Percentiles rank a stretch among this genome's conserved stretches.
Conservation (phyloP, 2,113 vertebrate genomes). For the Pelmatolapia mariae region DNA sequence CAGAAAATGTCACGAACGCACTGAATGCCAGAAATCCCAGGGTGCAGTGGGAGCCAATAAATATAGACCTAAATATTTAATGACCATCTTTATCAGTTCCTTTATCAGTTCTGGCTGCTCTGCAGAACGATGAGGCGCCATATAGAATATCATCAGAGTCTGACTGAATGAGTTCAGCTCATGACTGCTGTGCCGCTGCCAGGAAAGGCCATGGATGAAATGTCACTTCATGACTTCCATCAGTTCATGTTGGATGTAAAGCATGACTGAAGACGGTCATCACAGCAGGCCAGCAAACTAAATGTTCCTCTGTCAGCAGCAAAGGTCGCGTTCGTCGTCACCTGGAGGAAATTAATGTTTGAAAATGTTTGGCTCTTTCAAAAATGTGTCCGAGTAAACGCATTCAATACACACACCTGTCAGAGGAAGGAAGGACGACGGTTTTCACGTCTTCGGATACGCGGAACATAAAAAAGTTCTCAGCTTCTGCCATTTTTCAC, state of each 20-base stretch:
- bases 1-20: not conserved
- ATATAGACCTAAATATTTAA: not conserved
- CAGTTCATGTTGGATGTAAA: not conserved
- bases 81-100: not conserved
- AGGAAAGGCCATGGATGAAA: not conserved
- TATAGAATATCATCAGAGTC: not conserved
- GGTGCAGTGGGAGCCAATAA: not conserved
- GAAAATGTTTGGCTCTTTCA: not conserved
- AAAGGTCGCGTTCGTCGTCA: constrained; percentile 10
- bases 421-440: not conserved
- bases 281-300: not conserved
- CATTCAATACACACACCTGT: not conserved
- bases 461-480: not conserved
- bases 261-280: not conserved
- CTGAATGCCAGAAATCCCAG: not conserved
- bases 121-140: not conserved
- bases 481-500: not conserved
- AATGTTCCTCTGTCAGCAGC: not conserved
- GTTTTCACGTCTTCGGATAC: not conserved
- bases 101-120: not conserved
- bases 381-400: not conserved
- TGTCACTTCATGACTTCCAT: not conserved
- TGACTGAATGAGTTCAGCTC: not conserved
- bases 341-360: not conserved
- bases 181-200: not conserved